Percentiles rank a stretch among this genome's conserved stretches.
These are phyloP conservation scores for Tenthredo scrophulariae DNA, from an alignment of 2,888 invertebrate genomes.

Conservation along the genomic window DNA sequence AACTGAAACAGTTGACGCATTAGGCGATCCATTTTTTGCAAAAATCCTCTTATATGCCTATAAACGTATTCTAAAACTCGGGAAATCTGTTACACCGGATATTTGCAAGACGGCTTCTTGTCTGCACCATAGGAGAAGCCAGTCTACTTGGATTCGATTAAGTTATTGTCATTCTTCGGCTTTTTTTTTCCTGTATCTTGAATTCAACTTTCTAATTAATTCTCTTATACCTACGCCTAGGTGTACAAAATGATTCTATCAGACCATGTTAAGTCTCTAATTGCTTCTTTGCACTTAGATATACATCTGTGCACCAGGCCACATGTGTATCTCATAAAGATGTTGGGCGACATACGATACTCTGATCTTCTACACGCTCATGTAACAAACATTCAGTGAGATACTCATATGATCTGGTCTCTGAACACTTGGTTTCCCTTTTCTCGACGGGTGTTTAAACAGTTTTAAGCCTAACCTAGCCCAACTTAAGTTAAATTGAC, in stretches of 20 bases:
- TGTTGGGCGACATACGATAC: slow-evolving; percentile 31
- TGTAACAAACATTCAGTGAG: neutral
- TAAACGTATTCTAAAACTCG: neutral
- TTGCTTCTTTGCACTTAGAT: slow-evolving; percentile 8
- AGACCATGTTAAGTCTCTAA: slow-evolving; percentile 28
- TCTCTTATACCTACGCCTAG: neutral
- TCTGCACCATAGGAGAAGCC: neutral
- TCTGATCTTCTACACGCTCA: slow-evolving; percentile 17
- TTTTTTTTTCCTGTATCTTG: neutral
- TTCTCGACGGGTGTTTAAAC: slow-evolving; percentile 23
- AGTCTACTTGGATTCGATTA: neutral
- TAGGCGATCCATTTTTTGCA: neutral
- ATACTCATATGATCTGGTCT: neutral
- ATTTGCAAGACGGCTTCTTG: neutral
- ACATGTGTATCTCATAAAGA: slow-evolving; percentile 20
- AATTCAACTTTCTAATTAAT: neutral
- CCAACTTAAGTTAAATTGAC: slow-evolving; percentile 1
- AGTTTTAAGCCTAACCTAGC: neutral
- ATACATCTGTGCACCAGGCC: slow-evolving; percentile 22
- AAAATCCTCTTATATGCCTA: neutral
- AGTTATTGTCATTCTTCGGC: neutral
- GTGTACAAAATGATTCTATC: neutral
- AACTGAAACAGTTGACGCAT: neutral
- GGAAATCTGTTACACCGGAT: neutral
- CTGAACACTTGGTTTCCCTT: neutral